A percentile compares a stretch with the other conserved stretches of the same genome.
phyloP scores from a whole-genome alignment of 1,140 invertebrate species.

The Daktulosphaira vitifoliae region DNA sequence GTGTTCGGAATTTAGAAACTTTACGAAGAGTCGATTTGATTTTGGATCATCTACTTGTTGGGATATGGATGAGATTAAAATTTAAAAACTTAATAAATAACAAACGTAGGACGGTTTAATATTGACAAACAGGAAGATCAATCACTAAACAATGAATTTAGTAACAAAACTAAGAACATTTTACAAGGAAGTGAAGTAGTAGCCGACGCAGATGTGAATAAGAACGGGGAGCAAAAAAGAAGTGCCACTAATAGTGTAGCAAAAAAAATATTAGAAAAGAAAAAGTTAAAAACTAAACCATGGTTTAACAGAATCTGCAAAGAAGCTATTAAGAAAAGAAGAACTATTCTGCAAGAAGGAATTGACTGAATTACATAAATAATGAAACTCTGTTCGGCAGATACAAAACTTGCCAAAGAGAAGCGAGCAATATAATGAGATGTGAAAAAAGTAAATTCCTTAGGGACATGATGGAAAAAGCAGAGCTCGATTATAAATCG shows the following conservation, averaged over 20 bases:
- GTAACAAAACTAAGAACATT: not conserved
- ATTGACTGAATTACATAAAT: not conserved
- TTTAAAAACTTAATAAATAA: too few relatives aligned
- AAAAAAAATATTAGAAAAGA: not conserved
- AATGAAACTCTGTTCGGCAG: not conserved
- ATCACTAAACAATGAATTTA: not conserved
- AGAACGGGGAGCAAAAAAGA: not conserved
- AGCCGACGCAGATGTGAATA: not conserved
- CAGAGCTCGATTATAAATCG: not conserved
- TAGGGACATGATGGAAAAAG: not conserved
- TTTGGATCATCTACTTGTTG: not conserved
- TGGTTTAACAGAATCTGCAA: not conserved
- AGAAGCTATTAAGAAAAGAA: not conserved
- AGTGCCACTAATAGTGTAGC: not conserved
- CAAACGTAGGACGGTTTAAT: not conserved
- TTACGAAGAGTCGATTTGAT: not conserved
- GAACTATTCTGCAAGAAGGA: not conserved
- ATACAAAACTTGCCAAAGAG: not conserved
- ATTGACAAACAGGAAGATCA: not conserved
- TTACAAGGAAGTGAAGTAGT: not conserved
- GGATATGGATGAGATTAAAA: not conserved
- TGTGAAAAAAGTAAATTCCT: conserved; percentile 1
- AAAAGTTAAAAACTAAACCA: not conserved
- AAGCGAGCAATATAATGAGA: not conserved
- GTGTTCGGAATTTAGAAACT: not conserved